These are phyloP conservation scores for Camponotus pennsylvanicus DNA, from an alignment of 1,140 invertebrate species.

Conservation along the genomic window DNA sequence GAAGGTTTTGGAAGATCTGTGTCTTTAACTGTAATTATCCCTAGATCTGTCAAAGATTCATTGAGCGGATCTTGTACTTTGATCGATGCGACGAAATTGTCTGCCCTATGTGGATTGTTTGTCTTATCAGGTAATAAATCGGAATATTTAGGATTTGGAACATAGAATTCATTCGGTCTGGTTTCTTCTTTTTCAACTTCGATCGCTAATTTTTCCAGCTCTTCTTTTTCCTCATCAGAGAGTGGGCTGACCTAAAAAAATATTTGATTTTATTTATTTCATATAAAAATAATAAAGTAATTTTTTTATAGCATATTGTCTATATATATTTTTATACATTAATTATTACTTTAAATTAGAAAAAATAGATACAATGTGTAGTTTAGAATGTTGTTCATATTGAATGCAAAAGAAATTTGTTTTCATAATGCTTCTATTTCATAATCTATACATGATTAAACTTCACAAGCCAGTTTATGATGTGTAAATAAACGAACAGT, in stretches of 20 bases:
- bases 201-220: conserved; percentile 68
- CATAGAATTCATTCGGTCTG: conserved; percentile 73
- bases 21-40: background rate
- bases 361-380: background rate
- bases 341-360: conserved; percentile 1
- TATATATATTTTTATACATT: background rate
- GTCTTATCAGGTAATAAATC: background rate
- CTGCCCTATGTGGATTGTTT: background rate
- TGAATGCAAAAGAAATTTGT: too few species aligned
- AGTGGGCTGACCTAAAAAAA: conserved; percentile 69
- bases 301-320: background rate
- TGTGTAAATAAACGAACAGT: too few species aligned
- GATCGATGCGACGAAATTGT: background rate
- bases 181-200: conserved; percentile 75
- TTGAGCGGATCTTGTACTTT: conserved; percentile 27
- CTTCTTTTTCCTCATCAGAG: conserved; percentile 71
- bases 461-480: too few species aligned
- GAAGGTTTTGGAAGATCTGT: conserved; percentile 57
- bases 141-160: conserved; percentile 41
- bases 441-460: too few species aligned
- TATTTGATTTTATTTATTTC: background rate
- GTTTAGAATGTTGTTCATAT: background rate
- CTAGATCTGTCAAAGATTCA: background rate
- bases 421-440: too few species aligned
- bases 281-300: background rate